A percentile compares a stretch with the other conserved stretches of the same genome.
Evolutionary conservation across 2,797 vertebrate species (phyloP).

Genomic region (Tympanoctomys barrerae): DNA sequence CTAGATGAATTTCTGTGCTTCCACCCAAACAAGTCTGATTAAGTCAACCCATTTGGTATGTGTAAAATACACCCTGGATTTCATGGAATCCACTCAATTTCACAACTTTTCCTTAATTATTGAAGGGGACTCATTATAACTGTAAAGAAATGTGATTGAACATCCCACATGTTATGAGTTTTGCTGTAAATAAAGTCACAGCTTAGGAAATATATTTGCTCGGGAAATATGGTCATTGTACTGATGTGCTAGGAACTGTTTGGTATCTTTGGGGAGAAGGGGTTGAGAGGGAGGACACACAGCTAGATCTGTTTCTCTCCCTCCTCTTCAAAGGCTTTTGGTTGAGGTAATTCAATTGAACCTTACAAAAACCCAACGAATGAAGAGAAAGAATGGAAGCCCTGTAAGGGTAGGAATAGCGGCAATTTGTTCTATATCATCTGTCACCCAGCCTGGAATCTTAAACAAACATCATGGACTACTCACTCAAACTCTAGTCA

Average conservation of each 20-base stretch:
- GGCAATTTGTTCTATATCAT: background rate
- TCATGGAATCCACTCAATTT: constrained; percentile 48
- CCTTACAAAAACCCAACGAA: background rate
- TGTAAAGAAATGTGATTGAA: constrained; percentile 28
- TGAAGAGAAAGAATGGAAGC: background rate
- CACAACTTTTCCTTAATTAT: constrained; percentile 40
- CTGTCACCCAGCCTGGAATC: background rate
- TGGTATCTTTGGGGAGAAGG: background rate
- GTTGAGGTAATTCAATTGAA: constrained; percentile 17
- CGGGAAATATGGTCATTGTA: background rate
- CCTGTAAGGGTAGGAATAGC: background rate
- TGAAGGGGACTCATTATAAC: constrained; percentile 22
- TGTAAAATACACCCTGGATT: constrained; percentile 44
- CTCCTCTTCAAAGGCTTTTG: background rate
- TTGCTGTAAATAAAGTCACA: background rate
- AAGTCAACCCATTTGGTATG: constrained; percentile 19
- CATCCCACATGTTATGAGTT: constrained; percentile 7
- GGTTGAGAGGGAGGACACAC: accelerated
- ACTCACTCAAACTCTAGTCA: background rate
- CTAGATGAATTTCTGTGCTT: constrained; percentile 57
- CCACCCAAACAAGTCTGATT: constrained; percentile 48
- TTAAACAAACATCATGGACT: background rate
- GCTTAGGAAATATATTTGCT: background rate
- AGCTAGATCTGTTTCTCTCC: background rate
- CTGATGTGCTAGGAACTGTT: background rate